Conservation (phyloP, 53 echinoderm and acorn worm species). For the Echinarachnius parma region DNA sequence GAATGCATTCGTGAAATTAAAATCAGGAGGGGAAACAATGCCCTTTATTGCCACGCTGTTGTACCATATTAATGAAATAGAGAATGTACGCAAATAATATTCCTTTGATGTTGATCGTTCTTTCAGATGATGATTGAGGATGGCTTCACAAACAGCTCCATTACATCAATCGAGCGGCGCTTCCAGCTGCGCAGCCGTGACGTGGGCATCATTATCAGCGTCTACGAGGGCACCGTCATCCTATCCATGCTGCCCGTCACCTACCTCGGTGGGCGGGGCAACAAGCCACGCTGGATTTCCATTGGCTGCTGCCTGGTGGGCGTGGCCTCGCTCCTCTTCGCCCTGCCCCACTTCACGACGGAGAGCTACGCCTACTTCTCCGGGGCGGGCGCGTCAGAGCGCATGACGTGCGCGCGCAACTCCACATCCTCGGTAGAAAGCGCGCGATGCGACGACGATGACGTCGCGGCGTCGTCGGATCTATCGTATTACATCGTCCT, state of each 20-base stretch:
- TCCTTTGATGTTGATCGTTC: no score
- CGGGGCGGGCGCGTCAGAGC: not conserved
- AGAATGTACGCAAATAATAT: no score
- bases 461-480: not conserved
- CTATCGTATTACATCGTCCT: conserved; percentile 59
- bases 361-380: conserved; percentile 40
- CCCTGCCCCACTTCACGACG: conserved; percentile 62
- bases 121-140: conserved; percentile 58
- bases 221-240: conserved; percentile 54
- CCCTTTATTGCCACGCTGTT: no score
- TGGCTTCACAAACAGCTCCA: conserved; percentile 44
- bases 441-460: not conserved
- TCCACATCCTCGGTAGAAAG: conserved; percentile 3
- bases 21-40: no score
- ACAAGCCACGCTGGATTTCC: conserved; percentile 57
- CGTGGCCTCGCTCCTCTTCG: conserved; percentile 42
- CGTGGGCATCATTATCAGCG: conserved; percentile 48
- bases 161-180: conserved; percentile 57
- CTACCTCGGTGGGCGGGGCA: conserved; percentile 53
- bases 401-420: not conserved
- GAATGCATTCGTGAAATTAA: no score
- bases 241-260: conserved; percentile 52
- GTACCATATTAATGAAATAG: no score
- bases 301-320: conserved; percentile 52
- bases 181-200: conserved; percentile 58